Evolutionary conservation across 2,888 invertebrate genomes (phyloP), one percentile per base, ranked within the genome.

Genomic region (Allacma fusca): DNA sequence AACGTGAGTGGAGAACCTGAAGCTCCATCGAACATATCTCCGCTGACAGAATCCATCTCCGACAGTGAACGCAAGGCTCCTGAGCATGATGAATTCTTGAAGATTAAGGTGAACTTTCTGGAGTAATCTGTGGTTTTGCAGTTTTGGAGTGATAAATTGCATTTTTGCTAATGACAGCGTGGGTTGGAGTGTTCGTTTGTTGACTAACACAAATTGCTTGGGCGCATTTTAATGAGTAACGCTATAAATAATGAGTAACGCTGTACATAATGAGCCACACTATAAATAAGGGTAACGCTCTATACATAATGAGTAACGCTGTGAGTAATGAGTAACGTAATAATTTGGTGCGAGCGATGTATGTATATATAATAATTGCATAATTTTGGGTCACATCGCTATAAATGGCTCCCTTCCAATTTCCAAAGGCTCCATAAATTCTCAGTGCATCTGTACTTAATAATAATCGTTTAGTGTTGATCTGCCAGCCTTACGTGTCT

Each of bases 31-130:
- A n/a, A 50, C n/a, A 13, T 19, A 16, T 19, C 50, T n/a, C n/a
- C 50, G 34, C 34, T 34, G 34, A 9, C 34, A 34, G 34, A 34
- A 34, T 34, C 34, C 34, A 34, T 34, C 34, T 34, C 34, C 34
- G 34, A 34, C 50, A 50, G 50, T 50, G 16, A n/a, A 19, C 19
- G 16, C 50, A 5, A 40, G 29, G n/a, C 69, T n/a, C 68, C 26
- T 50, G 90, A 89, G 85, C 91, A 92, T 86, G 91, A 92, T 81
- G 89, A 90, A 83, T 91, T 92, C 65, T 43, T 74, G 64, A 74
- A 74, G 43, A 65, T 74, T 40, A 74, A 74, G 74, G 74, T 74
- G 40, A 74, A n/a, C 7, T n/a, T 4, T 68, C 2, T 1, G 1
- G 23, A 40, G 21, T 12, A 29, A 34, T 40, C 9, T 40, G 29